phyloP scores from a whole-genome alignment of 2,888 invertebrate genomes.

The Pycnomerus fuliginosus region DNA sequence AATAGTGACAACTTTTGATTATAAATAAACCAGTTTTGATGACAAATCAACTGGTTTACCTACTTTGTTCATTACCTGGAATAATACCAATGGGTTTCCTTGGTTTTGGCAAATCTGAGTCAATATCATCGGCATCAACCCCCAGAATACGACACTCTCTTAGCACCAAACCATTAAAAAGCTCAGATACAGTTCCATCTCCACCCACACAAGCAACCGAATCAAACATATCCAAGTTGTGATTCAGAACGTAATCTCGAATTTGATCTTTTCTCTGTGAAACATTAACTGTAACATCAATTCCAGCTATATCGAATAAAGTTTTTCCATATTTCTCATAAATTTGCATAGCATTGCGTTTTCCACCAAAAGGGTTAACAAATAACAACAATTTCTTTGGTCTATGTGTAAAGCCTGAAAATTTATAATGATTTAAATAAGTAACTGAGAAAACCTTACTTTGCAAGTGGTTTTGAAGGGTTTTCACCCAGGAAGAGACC shows the following conservation, averaged over 20 bases:
- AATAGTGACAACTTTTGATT: no score
- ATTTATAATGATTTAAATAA: neutral
- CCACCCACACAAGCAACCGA: slow-evolving; percentile 82
- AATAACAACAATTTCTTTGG: slow-evolving; percentile 74
- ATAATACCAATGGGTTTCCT: slow-evolving; percentile 63
- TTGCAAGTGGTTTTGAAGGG: slow-evolving; percentile 57
- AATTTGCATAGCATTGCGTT: slow-evolving; percentile 68
- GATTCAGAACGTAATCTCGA: slow-evolving; percentile 63
- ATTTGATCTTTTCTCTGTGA: slow-evolving; percentile 79
- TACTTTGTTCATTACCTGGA: no score
- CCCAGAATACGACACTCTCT: slow-evolving; percentile 57
- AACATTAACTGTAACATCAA: slow-evolving; percentile 65
- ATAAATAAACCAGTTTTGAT: no score
- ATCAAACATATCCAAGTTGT: slow-evolving; percentile 61
- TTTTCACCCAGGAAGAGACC: slow-evolving; percentile 64
- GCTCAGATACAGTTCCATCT: slow-evolving; percentile 83
- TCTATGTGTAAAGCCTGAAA: slow-evolving; percentile 57
- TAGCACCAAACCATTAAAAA: slow-evolving; percentile 71
- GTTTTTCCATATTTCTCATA: slow-evolving; percentile 73
- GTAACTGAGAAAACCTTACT: slow-evolving; percentile 46
- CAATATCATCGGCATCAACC: slow-evolving; percentile 57
- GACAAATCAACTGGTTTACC: no score
- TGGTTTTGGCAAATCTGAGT: slow-evolving; percentile 55
- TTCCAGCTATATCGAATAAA: slow-evolving; percentile 63
- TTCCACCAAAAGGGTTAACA: slow-evolving; percentile 83